phyloP scores from a whole-genome alignment of 2,113 vertebrate genomes.

The Diphyllodes magnificus region DNA sequence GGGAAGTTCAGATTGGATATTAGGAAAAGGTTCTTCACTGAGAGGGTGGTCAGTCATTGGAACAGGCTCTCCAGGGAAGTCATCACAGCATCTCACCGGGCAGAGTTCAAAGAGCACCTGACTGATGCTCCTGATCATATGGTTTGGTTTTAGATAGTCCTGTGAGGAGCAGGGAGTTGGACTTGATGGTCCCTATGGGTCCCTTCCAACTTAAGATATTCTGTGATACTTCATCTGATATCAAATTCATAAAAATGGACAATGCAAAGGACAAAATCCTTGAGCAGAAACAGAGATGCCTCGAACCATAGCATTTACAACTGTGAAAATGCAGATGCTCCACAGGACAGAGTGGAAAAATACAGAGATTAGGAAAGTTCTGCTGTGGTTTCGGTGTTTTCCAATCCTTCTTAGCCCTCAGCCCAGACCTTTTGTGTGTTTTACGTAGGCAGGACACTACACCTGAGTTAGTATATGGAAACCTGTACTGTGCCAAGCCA shows the following conservation, averaged over 20 bases:
- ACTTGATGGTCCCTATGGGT: background rate
- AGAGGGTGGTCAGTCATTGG: background rate
- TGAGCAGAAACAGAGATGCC: background rate
- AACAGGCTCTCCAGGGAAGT: background rate
- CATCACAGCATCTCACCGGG: background rate
- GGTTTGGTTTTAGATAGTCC: background rate
- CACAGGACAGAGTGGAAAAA: background rate
- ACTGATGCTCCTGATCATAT: background rate
- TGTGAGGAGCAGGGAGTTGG: background rate
- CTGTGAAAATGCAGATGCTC: background rate
- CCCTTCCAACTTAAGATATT: background rate
- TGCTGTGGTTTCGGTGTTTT: background rate
- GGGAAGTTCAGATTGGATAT: background rate
- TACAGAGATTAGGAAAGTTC: background rate
- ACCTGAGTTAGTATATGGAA: background rate
- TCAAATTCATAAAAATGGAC: background rate
- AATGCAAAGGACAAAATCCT: background rate
- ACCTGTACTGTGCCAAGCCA: background rate
- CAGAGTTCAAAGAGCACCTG: background rate
- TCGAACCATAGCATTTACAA: background rate
- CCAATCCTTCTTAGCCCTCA: accelerated
- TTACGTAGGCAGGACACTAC: background rate
- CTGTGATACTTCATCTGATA: background rate
- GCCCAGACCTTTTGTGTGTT: background rate
- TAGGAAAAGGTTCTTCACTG: background rate